Conservation (phyloP, 2,113 vertebrate species). For the Microtus pennsylvanicus region DNA sequence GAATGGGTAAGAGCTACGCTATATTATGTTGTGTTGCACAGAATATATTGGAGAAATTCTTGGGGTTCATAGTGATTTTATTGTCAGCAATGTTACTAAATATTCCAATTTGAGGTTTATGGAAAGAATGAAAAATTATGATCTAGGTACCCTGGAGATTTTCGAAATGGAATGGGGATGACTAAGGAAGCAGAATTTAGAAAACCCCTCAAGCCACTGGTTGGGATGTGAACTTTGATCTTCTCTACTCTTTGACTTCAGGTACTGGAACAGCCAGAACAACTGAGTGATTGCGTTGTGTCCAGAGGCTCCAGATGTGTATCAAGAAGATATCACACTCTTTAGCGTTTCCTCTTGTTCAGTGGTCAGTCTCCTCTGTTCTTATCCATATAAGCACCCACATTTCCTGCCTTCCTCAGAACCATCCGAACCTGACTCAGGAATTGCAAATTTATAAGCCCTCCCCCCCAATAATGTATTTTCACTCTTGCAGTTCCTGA, state of each 20-base stretch:
- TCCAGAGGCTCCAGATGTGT: background rate
- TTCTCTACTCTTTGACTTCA: background rate
- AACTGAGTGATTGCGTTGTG: background rate
- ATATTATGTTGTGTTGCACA: background rate
- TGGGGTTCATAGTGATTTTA: background rate
- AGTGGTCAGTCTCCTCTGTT: background rate
- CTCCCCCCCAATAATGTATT: background rate
- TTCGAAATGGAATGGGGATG: background rate
- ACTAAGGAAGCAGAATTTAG: background rate
- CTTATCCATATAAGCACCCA: background rate
- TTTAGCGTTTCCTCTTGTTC: background rate
- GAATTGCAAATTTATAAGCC: background rate
- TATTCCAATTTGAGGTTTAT: background rate
- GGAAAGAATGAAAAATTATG: slow-evolving; percentile 11
- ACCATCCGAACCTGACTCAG: background rate
- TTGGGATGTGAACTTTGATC: background rate
- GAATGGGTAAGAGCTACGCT: slow-evolving; percentile 10
- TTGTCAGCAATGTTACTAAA: slow-evolving; percentile 31
- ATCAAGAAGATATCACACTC: background rate
- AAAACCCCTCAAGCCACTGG: background rate
- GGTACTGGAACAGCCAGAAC: background rate
- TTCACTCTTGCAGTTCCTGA: background rate
- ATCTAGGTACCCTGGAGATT: background rate
- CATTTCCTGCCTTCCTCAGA: background rate
- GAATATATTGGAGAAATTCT: background rate